phyloP scores from a whole-genome alignment of 1,140 invertebrate genomes.

The Chironomus striatipennis region DNA sequence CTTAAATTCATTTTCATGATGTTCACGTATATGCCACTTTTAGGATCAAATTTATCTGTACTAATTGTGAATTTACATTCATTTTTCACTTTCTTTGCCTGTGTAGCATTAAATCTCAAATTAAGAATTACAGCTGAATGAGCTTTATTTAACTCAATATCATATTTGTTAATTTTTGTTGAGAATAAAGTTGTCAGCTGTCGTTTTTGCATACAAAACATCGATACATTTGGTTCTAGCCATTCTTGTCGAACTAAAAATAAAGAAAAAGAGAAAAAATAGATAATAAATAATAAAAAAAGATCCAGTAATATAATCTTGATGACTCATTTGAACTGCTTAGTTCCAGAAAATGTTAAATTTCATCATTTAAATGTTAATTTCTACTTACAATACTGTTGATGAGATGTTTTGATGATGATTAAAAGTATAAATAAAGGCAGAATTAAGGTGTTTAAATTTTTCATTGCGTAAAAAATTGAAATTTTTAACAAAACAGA shows the following conservation, averaged over 20 bases:
- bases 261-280: not conserved
- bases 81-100: not conserved
- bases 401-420: not conserved
- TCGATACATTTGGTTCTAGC: not conserved
- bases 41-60: not conserved
- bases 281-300: not conserved
- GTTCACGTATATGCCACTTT: not conserved
- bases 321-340: not conserved
- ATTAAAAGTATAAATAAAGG: not conserved
- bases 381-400: not conserved
- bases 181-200: not conserved
- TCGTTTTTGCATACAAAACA: not conserved
- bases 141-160: not conserved
- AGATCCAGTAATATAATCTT: not conserved
- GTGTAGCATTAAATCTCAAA: not conserved
- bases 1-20: not conserved
- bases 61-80: not conserved
- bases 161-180: not conserved
- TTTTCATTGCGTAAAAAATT: not conserved
- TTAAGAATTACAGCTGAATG: not conserved
- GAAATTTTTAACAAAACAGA: not conserved
- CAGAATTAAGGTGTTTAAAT: not conserved
- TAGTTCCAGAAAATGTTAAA: not conserved
- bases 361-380: not conserved
- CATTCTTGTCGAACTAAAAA: not conserved